Evolutionary conservation across 2,888 invertebrate genomes (phyloP), one percentile per base, ranked within the genome.

Genomic region (Lissonota sp.): DNA sequence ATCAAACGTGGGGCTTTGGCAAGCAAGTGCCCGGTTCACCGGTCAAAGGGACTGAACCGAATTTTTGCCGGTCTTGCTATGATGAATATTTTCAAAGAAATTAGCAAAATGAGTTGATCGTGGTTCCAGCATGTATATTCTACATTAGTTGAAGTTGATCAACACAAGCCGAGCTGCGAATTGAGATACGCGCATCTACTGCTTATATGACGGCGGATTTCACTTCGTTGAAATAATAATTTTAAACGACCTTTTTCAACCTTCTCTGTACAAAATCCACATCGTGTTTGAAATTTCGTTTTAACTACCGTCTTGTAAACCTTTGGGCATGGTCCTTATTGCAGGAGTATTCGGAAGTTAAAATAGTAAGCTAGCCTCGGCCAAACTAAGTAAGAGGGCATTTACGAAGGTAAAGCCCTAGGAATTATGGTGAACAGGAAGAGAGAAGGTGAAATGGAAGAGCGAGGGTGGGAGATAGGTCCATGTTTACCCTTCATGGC

Each of bases 401-500:
- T 78, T 81, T 81, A 70, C 80, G 71, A 73, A 46, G 77, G 73
- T 77, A 81, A 78, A 73, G 64, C 80, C 67, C 46, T 58, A 63
- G 80, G 77, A 81, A 81, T 77, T 77, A 78, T 73, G 63, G 73
- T 40, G 80, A 70, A 77, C 67, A 46, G 62, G 60, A 71, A 39
- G 66, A 44, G 40, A 42, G 16, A 37, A 58, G 58, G 63, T 7
- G 60, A 46, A 39, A 55, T 10, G 42, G 55, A 57, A 55, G 39
- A 60, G 53, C 60, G 75, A 39, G 74, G 39, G 49, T 58, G 46
- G 44, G 55, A 39, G 26, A 75, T 63, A 57, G 37, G 26, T 67
- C 82, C 75, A 74, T 82, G 82, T 69, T 67, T 79, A 82, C 79
- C 82, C 75, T 71, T 66, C 62, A 73, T 72, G 63, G 62, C 69